Evolutionary conservation across 2,797 vertebrate genomes (phyloP).

Genomic region (Pangasius mekongensis): DNA sequence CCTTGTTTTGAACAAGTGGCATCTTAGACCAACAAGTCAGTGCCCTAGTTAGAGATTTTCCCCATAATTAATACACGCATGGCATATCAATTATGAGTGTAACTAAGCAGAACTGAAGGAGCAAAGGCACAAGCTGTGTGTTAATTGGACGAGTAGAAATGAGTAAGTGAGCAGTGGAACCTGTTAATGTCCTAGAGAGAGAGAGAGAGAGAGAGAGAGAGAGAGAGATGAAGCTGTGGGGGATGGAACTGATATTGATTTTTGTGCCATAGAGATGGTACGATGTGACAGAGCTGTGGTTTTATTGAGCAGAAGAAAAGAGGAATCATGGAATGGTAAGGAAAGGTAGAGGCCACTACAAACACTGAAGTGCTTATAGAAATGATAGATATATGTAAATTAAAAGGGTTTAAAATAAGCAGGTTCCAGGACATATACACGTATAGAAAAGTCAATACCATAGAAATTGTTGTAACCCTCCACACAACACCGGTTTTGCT

Average conservation of each 20-base stretch:
- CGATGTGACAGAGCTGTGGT: not conserved
- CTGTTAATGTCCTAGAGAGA: not conserved
- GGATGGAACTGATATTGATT: constrained; percentile 16
- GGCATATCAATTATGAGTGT: constrained; percentile 70
- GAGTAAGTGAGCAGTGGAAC: not conserved
- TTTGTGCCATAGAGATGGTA: constrained; percentile 10
- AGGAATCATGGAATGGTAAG: not conserved
- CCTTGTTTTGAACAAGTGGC: not conserved
- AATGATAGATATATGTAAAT: not conserved
- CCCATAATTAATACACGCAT: constrained; percentile 70
- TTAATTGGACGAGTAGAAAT: constrained; percentile 58
- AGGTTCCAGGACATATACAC: not conserved
- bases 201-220: not conserved
- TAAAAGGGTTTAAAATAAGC: not conserved
- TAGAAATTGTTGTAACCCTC: too few species aligned
- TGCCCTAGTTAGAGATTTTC: constrained; percentile 65
- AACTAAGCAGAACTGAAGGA: constrained; percentile 62
- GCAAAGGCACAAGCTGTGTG: constrained; percentile 62
- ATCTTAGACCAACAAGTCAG: constrained; percentile 34
- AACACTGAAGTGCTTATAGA: not conserved
- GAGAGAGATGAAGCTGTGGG: not conserved
- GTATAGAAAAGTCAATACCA: not conserved
- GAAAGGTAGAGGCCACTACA: not conserved
- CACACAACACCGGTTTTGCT: not conserved
- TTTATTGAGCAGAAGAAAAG: not conserved